Percentiles rank a stretch among this genome's conserved stretches.
Conservation (phyloP, 1,140 invertebrate species). For the Chironomus striatipennis region DNA sequence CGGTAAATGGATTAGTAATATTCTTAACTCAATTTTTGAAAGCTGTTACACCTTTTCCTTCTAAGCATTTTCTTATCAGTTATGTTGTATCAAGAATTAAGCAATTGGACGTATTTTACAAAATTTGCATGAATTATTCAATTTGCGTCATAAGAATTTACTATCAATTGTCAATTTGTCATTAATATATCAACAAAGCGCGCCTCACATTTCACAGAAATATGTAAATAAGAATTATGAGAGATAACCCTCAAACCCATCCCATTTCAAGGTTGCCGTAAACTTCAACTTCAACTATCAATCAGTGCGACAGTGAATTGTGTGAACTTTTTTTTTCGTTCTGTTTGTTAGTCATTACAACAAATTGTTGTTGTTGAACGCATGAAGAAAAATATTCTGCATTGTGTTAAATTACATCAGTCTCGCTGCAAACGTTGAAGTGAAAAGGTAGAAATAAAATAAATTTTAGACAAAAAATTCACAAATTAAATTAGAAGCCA, state of each 20-base stretch:
- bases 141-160: neutral
- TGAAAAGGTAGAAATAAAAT: neutral
- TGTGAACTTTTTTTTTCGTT: neutral
- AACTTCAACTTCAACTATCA: conserved; percentile 2
- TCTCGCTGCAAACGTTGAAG: neutral
- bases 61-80: too few species aligned
- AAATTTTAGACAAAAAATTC: neutral
- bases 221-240: neutral
- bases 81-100: neutral
- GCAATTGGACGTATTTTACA: neutral
- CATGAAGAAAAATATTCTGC: conserved; percentile 18
- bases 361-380: neutral
- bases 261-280: neutral
- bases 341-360: neutral
- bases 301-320: conserved; percentile 6
- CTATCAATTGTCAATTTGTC: neutral
- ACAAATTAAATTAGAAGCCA: neutral
- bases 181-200: neutral
- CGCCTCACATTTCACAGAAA: neutral
- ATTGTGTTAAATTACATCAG: conserved; percentile 18
- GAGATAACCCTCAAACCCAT: neutral
- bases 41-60: too few species aligned
- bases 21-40: too few species aligned
- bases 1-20: too few species aligned
- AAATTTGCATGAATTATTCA: neutral